phyloP scores from a whole-genome alignment of 2,113 vertebrate genomes.

The Strix aluco region DNA sequence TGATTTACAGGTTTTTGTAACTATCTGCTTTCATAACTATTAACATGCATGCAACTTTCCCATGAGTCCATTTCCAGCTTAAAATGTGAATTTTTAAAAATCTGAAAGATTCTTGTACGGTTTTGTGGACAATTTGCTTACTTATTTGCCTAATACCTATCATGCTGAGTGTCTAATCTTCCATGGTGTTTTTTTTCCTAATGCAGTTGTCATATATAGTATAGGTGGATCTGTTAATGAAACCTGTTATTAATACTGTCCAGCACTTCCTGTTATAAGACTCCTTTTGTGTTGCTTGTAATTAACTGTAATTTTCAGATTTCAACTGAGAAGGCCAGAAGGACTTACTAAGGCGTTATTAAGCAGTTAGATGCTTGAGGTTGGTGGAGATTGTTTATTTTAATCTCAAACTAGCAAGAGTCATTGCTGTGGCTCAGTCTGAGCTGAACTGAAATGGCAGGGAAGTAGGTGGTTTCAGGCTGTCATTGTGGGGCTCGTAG shows the following conservation, averaged over 20 bases:
- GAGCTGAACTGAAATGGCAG: neutral
- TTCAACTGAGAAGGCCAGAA: conserved; percentile 4
- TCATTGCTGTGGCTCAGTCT: neutral
- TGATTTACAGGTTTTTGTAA: neutral
- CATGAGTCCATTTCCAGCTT: neutral
- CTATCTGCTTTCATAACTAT: neutral
- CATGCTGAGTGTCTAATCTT: neutral
- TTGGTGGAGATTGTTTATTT: conserved; percentile 29
- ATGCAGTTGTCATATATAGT: neutral
- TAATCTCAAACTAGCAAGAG: conserved; percentile 9
- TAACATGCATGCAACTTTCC: neutral
- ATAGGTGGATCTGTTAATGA: conserved; percentile 13
- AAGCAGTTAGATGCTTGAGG: neutral
- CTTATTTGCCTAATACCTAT: neutral
- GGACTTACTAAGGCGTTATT: neutral
- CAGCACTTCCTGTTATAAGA: conserved; percentile 37
- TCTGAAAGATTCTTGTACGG: neutral
- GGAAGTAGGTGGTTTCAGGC: neutral
- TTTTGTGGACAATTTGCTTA: neutral
- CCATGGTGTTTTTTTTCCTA: neutral
- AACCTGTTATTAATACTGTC: conserved; percentile 32
- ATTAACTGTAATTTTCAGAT: conserved; percentile 44
- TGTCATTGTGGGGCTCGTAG: rapidly evolving
- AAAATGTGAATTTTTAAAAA: neutral
- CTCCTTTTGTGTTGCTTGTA: neutral